These are phyloP conservation scores for Lucilia cuprina DNA, from an alignment of 1,140 invertebrate species.

Conservation along the genomic window DNA sequence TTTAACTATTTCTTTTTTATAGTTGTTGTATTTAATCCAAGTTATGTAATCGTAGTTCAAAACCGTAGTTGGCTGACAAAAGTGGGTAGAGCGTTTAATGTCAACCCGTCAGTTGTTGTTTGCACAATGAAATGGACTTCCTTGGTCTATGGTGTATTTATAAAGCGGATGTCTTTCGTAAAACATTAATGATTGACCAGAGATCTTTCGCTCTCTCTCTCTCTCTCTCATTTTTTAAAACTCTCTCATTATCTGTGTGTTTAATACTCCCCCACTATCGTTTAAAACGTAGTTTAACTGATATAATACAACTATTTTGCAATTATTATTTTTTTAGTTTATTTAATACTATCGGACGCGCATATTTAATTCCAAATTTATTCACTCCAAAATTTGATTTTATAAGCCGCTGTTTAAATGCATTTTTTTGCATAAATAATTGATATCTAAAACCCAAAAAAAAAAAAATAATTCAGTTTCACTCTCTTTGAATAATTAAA, in stretches of 20 bases:
- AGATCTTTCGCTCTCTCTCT: background rate
- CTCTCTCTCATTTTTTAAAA: background rate
- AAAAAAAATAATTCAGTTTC: background rate
- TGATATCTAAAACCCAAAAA: background rate
- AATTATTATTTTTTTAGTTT: background rate
- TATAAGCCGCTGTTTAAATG: background rate
- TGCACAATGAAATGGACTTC: constrained; percentile 61
- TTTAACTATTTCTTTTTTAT: constrained; percentile 19
- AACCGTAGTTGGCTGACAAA: constrained; percentile 46
- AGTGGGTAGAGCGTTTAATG: constrained; percentile 38
- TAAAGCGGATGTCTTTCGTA: constrained; percentile 46
- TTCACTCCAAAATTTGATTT: background rate
- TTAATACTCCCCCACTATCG: too few relatives aligned
- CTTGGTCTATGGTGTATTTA: constrained; percentile 60
- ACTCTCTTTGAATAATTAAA: background rate
- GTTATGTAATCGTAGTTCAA: constrained; percentile 36
- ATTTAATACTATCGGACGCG: background rate
- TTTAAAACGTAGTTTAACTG: background rate
- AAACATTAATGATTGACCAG: background rate
- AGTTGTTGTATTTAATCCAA: background rate
- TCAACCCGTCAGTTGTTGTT: constrained; percentile 49
- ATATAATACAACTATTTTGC: background rate
- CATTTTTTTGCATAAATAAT: constrained; percentile 14
- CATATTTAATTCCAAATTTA: background rate
- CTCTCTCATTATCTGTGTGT: too few relatives aligned